Evolutionary conservation across 2,113 vertebrate genomes (phyloP).

Genomic region (Epinephelus lanceolatus): DNA sequence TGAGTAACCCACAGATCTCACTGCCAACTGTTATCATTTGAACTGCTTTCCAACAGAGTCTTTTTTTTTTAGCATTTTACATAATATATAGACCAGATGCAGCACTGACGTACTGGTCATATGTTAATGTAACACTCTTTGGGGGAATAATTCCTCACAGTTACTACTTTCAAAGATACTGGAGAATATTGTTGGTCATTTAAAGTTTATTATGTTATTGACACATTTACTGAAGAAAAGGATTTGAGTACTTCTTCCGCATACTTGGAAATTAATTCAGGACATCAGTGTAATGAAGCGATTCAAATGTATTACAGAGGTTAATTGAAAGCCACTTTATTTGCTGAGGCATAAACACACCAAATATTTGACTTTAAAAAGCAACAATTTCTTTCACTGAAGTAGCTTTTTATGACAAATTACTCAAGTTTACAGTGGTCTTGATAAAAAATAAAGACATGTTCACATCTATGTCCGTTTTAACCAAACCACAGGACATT

Average conservation of each 20-base stretch:
- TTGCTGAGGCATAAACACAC: not conserved
- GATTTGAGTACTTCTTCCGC: not conserved
- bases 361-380: slow-evolving; percentile 12
- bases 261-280: not conserved
- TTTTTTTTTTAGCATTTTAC: not conserved
- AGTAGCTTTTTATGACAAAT: not conserved
- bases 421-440: not conserved
- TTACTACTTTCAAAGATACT: not conserved
- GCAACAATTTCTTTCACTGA: not conserved
- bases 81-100: not conserved
- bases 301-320: not conserved
- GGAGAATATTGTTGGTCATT: not conserved
- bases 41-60: not conserved
- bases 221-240: not conserved
- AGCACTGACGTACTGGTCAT: not conserved
- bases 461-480: not conserved
- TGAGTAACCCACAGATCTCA: too few species aligned
- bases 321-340: not conserved
- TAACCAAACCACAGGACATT: too few species aligned
- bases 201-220: not conserved
- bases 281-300: not conserved
- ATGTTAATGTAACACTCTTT: not conserved
- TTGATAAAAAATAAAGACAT: not conserved
- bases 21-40: not conserved
- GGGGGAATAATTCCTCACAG: not conserved